Percentiles rank a stretch among this genome's conserved stretches.
These are phyloP conservation scores for Myanophis thanlyinensis DNA, from an alignment of 2,113 vertebrate genomes.

Conservation along the genomic window DNA sequence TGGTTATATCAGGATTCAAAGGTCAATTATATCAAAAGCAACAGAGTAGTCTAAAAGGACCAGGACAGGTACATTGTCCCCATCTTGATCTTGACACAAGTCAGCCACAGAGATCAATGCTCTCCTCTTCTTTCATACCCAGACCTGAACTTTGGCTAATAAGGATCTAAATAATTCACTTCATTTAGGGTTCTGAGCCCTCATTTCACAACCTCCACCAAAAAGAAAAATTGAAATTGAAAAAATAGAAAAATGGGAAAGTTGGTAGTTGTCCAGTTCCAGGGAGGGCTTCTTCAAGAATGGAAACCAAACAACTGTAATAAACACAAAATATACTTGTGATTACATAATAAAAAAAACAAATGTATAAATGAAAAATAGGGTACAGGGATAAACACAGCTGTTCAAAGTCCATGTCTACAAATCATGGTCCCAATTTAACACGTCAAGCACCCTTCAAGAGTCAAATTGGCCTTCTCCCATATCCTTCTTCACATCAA, in stretches of 20 bases:
- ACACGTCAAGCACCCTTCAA: background rate
- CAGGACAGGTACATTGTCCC: background rate
- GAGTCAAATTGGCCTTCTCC: background rate
- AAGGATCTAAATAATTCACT: background rate
- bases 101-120: background rate
- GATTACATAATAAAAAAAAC: background rate
- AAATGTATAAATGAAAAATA: background rate
- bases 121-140: background rate
- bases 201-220: background rate
- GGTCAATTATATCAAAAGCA: background rate
- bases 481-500: background rate
- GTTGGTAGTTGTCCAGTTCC: background rate
- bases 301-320: background rate
- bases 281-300: background rate
- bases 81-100: background rate
- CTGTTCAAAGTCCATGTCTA: background rate
- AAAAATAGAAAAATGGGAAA: background rate
- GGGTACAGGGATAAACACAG: background rate
- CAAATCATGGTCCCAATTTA: background rate
- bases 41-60: background rate
- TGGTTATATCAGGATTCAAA: background rate
- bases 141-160: background rate
- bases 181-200: background rate
- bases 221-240: background rate
- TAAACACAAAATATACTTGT: background rate